Percentiles rank a stretch among this genome's conserved stretches.
phyloP scores from a whole-genome alignment of 2,797 vertebrate species.

The Chaenodraco wilsoni region DNA sequence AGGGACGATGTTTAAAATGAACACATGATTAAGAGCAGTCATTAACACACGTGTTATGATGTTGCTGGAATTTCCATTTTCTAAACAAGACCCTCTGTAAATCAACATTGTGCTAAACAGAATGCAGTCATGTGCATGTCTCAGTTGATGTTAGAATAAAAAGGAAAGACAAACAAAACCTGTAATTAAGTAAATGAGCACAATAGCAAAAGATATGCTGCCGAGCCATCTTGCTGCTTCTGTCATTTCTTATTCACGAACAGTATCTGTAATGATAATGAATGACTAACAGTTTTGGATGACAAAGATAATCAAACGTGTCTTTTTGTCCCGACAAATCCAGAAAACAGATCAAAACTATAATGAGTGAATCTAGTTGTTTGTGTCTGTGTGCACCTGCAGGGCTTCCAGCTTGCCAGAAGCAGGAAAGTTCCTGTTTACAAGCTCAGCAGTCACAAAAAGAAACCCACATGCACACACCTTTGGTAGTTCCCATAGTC shows the following conservation, averaged over 20 bases:
- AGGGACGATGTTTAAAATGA: constrained; percentile 31
- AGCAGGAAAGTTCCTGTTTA: constrained; percentile 73
- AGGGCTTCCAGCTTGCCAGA: constrained; percentile 54
- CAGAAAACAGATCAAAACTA: constrained; percentile 34
- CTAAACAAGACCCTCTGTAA: neutral
- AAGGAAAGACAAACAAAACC: constrained; percentile 11
- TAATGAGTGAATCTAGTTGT: constrained; percentile 28
- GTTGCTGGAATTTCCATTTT: neutral
- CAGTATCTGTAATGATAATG: constrained; percentile 33
- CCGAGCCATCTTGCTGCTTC: neutral
- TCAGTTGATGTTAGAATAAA: constrained; percentile 4
- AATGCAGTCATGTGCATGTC: constrained; percentile 13
- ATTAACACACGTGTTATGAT: neutral
- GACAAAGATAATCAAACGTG: constrained; percentile 35
- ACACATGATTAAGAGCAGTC: constrained; percentile 27
- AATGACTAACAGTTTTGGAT: constrained; percentile 29
- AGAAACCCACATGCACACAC: constrained; percentile 23
- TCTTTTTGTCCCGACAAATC: constrained; percentile 34
- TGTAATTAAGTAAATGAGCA: neutral
- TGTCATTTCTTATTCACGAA: constrained; percentile 19
- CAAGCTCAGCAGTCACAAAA: constrained; percentile 47
- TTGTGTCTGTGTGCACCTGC: constrained; percentile 51
- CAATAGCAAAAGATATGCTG: constrained; percentile 9
- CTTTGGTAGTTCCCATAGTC: constrained; percentile 1
- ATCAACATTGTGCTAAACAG: neutral